Conservation (phyloP, 2,888 invertebrate species). For the Nemotelus pantherinus region DNA sequence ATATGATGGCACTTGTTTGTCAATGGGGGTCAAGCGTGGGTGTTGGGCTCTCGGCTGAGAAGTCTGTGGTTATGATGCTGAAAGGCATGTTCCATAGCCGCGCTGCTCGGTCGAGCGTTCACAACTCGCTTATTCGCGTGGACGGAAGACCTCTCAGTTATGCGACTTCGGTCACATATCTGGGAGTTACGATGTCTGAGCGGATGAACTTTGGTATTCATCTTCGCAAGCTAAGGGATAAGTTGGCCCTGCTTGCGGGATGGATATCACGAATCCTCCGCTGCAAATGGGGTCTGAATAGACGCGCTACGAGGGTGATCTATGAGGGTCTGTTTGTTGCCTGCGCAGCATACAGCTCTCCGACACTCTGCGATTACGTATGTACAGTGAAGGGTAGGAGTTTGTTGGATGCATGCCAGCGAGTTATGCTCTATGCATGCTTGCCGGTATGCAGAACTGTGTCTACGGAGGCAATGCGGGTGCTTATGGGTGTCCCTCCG, state of each 20-base stretch:
- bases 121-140: background rate
- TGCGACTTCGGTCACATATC: background rate
- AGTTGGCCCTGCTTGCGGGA: background rate
- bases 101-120: too few species aligned
- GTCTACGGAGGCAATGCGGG: background rate
- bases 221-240: background rate
- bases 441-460: conserved; percentile 1
- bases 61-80: background rate
- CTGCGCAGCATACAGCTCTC: background rate
- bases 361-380: background rate
- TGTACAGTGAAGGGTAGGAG: background rate
- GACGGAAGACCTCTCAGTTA: background rate
- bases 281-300: background rate
- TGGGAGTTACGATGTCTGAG: background rate
- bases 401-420: background rate
- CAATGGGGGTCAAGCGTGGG: conserved; percentile 2
- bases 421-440: background rate
- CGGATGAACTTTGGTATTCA: background rate
- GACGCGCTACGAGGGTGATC: background rate
- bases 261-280: background rate
- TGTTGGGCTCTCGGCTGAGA: background rate
- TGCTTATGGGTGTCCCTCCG: background rate
- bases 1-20: background rate
- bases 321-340: background rate
- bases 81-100: background rate